phyloP scores from a whole-genome alignment of 2,888 invertebrate genomes.

The Drosophila greeni region DNA sequence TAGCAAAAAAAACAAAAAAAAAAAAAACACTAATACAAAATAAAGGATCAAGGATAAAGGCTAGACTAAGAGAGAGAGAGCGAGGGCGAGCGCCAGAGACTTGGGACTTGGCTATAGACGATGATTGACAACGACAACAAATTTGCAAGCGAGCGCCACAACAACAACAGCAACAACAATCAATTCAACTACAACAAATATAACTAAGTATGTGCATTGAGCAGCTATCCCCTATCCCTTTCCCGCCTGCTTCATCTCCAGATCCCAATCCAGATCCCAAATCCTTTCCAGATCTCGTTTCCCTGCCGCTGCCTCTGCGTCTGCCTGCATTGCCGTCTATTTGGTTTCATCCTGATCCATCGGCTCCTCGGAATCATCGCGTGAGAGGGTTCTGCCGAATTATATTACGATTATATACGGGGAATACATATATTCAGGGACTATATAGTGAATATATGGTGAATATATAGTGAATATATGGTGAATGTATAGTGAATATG shows the following conservation, averaged over 20 bases:
- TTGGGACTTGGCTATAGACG: constrained; percentile 17
- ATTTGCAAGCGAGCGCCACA: constrained; percentile 46
- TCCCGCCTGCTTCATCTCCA: background rate
- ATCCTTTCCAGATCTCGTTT: background rate
- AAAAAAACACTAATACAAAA: background rate
- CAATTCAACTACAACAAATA: constrained; percentile 69
- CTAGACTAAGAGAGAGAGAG: background rate
- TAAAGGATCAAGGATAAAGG: background rate
- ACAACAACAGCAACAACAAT: constrained; percentile 68
- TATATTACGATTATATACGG: no score
- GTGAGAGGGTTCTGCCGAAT: constrained; percentile 83
- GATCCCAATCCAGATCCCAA: background rate
- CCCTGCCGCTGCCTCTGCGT: constrained; percentile 2
- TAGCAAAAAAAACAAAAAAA: background rate
- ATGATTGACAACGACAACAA: constrained; percentile 33
- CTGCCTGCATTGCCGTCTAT: constrained; percentile 78
- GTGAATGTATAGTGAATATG: no score
- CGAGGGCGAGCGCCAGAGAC: constrained; percentile 10
- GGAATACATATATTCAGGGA: no score
- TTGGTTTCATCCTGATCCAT: constrained; percentile 91
- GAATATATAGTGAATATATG: no score
- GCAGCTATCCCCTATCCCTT: constrained; percentile 39
- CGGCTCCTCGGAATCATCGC: constrained; percentile 87
- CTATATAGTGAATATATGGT: no score
- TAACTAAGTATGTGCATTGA: constrained; percentile 66